Conservation (phyloP, 2,888 invertebrate species). For the Hololepta plana region DNA sequence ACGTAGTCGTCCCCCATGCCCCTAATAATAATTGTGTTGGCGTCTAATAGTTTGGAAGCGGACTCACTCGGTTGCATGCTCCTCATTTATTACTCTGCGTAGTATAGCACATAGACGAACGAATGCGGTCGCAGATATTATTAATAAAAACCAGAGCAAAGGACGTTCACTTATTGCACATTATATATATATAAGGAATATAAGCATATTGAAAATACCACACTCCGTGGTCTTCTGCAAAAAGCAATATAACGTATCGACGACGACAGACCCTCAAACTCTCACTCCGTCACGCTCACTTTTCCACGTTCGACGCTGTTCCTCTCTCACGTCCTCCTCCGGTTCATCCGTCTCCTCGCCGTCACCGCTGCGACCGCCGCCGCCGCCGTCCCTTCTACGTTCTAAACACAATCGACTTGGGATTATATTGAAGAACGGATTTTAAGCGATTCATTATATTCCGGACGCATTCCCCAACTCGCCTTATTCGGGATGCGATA, state of each 20-base stretch:
- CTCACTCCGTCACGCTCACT: neutral
- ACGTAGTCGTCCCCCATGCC: too few relatives aligned
- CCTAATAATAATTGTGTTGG: too few relatives aligned
- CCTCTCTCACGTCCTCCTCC: too few relatives aligned
- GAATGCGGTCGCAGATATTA: conserved; percentile 11
- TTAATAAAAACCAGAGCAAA: conserved; percentile 15
- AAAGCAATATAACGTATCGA: conserved; percentile 17
- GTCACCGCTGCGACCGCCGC: conserved; percentile 3
- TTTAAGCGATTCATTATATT: conserved; percentile 24
- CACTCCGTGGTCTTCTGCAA: conserved; percentile 15
- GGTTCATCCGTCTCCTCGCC: too few relatives aligned
- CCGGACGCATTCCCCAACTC: conserved; percentile 16
- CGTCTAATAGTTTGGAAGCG: conserved; percentile 8
- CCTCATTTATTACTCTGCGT: conserved; percentile 11
- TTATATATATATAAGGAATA: conserved; percentile 22
- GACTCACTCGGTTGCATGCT: conserved; percentile 10
- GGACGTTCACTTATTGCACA: conserved; percentile 17
- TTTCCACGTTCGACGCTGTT: conserved; percentile 1
- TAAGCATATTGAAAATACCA: conserved; percentile 26
- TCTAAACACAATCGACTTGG: conserved; percentile 12
- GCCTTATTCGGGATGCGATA: conserved; percentile 12
- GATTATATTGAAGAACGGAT: conserved; percentile 22
- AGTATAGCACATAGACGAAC: too few relatives aligned
- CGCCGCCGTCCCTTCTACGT: conserved; percentile 1
- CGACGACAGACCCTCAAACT: conserved; percentile 7